A percentile compares a stretch with the other conserved stretches of the same genome.
Conservation (phyloP, 1,140 invertebrate genomes). For the Euura saliciscinereae region DNA sequence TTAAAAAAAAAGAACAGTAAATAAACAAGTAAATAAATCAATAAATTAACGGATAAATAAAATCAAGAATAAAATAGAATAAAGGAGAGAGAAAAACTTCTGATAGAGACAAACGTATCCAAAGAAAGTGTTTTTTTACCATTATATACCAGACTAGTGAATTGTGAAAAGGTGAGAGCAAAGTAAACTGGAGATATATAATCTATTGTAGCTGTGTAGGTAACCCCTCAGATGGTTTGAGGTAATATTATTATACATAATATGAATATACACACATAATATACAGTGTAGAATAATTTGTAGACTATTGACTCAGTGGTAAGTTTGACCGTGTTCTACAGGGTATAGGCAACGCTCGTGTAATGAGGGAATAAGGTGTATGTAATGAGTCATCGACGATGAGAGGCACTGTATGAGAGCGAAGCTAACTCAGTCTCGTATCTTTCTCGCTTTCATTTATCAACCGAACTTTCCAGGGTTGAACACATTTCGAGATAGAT, state of each 20-base stretch:
- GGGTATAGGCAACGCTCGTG: conserved; percentile 24
- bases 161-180: conserved; percentile 11
- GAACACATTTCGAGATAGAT: no score
- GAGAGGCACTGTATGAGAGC: not conserved
- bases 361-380: not conserved
- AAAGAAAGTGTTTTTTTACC: conserved; percentile 19
- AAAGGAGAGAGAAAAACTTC: not conserved
- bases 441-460: no score
- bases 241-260: not conserved
- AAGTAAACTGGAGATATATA: not conserved
- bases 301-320: conserved; percentile 27
- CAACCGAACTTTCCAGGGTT: no score
- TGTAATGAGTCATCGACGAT: not conserved
- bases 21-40: not conserved
- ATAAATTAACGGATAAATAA: not conserved
- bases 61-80: not conserved
- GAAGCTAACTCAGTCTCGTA: no score
- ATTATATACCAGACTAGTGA: conserved; percentile 16
- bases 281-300: conserved; percentile 21
- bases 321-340: conserved; percentile 31
- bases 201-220: not conserved
- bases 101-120: conserved; percentile 13
- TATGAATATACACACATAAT: conserved; percentile 11
- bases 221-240: not conserved
- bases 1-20: not conserved